A percentile compares a stretch with the other conserved stretches of the same genome.
Conservation (phyloP, 2,113 vertebrate species). For the Numenius arquata region DNA sequence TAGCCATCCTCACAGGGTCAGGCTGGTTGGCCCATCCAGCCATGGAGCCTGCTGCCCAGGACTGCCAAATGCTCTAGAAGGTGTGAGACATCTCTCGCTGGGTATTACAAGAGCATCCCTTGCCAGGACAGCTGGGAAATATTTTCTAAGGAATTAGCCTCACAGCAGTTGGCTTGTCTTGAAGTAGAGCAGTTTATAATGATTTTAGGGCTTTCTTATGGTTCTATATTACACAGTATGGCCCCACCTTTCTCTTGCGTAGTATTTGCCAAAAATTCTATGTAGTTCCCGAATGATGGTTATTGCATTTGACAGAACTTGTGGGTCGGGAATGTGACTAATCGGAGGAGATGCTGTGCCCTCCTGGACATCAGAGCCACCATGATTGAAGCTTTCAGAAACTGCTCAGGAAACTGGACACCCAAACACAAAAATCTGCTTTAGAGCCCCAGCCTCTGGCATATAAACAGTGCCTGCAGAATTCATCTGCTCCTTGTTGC, state of each 20-base stretch:
- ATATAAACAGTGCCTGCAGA: not conserved
- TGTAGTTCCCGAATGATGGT: not conserved
- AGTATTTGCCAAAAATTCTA: not conserved
- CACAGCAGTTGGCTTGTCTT: not conserved
- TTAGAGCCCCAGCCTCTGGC: not conserved
- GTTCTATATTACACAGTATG: not conserved
- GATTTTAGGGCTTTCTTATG: not conserved
- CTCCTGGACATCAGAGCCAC: not conserved
- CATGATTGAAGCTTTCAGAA: not conserved
- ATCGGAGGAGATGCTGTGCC: not conserved
- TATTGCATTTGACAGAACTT: not conserved
- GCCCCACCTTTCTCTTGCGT: not conserved
- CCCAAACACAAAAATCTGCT: not conserved
- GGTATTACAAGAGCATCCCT: not conserved
- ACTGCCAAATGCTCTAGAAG: not conserved
- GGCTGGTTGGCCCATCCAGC: not conserved
- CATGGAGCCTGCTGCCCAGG: accelerated
- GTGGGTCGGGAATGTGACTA: not conserved
- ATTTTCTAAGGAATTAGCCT: not conserved
- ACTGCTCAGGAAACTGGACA: not conserved
- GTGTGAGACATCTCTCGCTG: not conserved
- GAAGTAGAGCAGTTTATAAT: not conserved
- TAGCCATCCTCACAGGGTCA: not conserved
- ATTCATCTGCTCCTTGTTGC: not conserved
- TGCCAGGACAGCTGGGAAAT: not conserved